Conservation (phyloP, 1,140 invertebrate genomes). For the Temnothorax curvispinosus region DNA sequence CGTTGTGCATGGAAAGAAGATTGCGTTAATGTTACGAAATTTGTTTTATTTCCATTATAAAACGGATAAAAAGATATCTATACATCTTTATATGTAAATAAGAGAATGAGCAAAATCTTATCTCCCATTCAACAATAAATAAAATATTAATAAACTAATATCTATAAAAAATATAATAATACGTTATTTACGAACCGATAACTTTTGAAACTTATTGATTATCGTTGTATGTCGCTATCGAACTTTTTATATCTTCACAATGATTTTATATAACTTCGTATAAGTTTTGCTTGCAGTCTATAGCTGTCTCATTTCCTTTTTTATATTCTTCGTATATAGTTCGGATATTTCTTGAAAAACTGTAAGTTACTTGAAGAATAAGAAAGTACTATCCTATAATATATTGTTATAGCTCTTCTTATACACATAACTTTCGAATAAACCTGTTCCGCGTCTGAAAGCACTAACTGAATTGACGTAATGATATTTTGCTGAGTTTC, state of each 20-base stretch:
- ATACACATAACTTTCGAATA: constrained; percentile 3
- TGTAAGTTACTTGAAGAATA: neutral
- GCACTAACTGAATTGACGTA: neutral
- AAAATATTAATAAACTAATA: neutral
- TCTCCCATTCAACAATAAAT: neutral
- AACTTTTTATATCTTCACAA: neutral
- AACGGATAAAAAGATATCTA: neutral
- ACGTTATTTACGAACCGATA: neutral
- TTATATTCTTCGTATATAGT: neutral
- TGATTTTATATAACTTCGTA: constrained; percentile 8
- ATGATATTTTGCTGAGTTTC: neutral
- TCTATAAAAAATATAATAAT: neutral
- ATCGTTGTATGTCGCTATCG: neutral
- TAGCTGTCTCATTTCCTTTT: neutral
- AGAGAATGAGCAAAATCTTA: neutral
- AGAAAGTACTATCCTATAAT: neutral
- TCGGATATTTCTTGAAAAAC: neutral
- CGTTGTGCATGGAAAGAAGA: neutral
- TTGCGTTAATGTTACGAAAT: constrained; percentile 3
- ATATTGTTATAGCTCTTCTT: constrained; percentile 2
- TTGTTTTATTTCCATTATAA: neutral
- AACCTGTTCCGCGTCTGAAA: neutral
- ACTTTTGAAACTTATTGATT: constrained; percentile 18
- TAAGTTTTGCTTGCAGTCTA: neutral
- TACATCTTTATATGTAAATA: neutral